Conservation (phyloP, 2,888 invertebrate species). For the Chymomyza amoena region DNA sequence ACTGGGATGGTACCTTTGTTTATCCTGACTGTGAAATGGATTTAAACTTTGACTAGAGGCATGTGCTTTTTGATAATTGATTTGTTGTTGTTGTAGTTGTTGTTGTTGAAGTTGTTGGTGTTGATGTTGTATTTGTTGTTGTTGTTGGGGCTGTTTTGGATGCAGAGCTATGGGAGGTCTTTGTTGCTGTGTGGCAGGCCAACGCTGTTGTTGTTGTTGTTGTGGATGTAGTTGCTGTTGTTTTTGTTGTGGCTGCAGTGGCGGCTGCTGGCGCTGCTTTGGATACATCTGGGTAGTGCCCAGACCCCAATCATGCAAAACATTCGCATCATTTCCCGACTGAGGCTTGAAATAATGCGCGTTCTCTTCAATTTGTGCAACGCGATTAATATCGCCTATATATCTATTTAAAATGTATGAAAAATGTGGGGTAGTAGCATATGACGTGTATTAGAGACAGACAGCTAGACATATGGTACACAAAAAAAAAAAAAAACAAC, state of each 20-base stretch:
- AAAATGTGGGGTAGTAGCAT: constrained; percentile 3
- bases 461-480: constrained; percentile 38
- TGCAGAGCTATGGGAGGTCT: constrained; percentile 48
- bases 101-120: constrained; percentile 37
- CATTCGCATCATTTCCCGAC: constrained; percentile 81
- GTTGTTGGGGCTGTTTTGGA: constrained; percentile 18
- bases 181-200: constrained; percentile 63
- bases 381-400: constrained; percentile 82
- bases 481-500: constrained; percentile 10
- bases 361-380: constrained; percentile 80
- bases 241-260: constrained; percentile 51
- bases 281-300: constrained; percentile 75
- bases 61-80: constrained; percentile 65
- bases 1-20: constrained; percentile 72
- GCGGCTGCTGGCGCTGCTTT: constrained; percentile 38
- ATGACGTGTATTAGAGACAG: constrained; percentile 39
- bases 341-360: constrained; percentile 79
- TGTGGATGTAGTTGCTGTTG: constrained; percentile 35
- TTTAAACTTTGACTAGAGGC: constrained; percentile 77
- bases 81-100: constrained; percentile 55
- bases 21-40: constrained; percentile 73
- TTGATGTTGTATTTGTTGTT: constrained; percentile 36
- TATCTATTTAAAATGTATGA: constrained; percentile 78
- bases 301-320: constrained; percentile 83
- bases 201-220: constrained; percentile 40